These are phyloP conservation scores for Clistopyga incitator DNA, from an alignment of 2,888 invertebrate genomes.

Conservation along the genomic window DNA sequence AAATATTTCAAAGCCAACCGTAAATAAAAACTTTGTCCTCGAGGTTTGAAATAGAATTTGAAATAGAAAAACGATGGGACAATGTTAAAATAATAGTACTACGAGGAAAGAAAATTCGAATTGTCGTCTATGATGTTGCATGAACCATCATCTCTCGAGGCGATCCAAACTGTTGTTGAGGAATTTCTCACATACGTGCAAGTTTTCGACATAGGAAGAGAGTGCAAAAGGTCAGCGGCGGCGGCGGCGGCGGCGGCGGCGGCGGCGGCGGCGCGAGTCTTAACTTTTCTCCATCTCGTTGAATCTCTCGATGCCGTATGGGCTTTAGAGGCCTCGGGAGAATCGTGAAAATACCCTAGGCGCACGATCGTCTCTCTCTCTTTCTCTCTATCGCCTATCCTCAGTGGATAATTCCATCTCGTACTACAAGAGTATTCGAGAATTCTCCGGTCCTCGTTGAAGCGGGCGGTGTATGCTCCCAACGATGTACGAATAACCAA, in stretches of 20 bases:
- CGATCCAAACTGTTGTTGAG: slow-evolving; percentile 39
- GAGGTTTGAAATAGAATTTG: too few relatives aligned
- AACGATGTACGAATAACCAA: slow-evolving; percentile 49
- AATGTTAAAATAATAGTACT: too few relatives aligned
- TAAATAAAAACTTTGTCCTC: too few relatives aligned
- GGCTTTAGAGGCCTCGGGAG: slow-evolving; percentile 12
- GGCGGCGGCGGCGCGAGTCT: too few relatives aligned
- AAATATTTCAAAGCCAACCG: too few relatives aligned
- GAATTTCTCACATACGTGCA: slow-evolving; percentile 56
- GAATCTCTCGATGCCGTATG: slow-evolving; percentile 46
- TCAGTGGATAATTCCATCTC: slow-evolving; percentile 32
- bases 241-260: too few relatives aligned
- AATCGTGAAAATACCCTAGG: slow-evolving; percentile 39
- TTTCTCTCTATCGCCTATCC: background rate
- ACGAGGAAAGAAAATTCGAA: background rate
- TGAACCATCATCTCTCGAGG: background rate
- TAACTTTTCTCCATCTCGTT: slow-evolving; percentile 48
- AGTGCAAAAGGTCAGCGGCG: slow-evolving; percentile 53
- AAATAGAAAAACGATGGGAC: too few relatives aligned
- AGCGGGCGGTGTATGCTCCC: background rate
- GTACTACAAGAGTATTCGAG: slow-evolving; percentile 48
- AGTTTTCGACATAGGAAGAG: slow-evolving; percentile 30
- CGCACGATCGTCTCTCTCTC: slow-evolving; percentile 14
- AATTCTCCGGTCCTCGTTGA: slow-evolving; percentile 48
- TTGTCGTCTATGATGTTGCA: background rate